Evolutionary conservation across 2,888 invertebrate genomes (phyloP).

Genomic region (Caenorhabditis becei): DNA sequence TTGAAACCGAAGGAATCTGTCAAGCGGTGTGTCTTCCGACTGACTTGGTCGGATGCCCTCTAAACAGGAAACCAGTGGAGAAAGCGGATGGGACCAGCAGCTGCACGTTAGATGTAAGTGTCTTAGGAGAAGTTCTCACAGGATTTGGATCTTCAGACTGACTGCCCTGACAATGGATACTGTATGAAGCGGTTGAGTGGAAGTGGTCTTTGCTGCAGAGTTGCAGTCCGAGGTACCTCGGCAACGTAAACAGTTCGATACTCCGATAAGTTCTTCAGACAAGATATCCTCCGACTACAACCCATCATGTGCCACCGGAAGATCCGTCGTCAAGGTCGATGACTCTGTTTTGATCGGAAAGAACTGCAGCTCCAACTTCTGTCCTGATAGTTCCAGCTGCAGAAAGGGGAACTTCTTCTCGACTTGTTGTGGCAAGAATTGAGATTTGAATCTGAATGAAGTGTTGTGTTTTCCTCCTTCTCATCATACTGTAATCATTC

Average conservation of each 20-base stretch:
- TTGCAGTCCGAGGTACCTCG: background rate
- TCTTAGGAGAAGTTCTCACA: background rate
- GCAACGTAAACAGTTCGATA: background rate
- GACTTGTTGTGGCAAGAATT: slow-evolving; percentile 5
- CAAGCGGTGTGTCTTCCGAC: background rate
- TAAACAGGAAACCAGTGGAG: background rate
- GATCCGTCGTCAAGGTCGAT: background rate
- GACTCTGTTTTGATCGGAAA: slow-evolving; percentile 1
- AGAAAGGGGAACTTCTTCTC: slow-evolving; percentile 8
- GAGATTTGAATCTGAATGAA: slow-evolving; percentile 5
- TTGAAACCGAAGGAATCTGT: slow-evolving; percentile 22
- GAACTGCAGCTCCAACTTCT: slow-evolving; percentile 15
- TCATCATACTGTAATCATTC: background rate
- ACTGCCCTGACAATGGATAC: background rate
- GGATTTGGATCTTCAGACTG: background rate
- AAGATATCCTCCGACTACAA: slow-evolving; percentile 1
- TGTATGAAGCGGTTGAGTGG: background rate
- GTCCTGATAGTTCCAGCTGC: background rate
- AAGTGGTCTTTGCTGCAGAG: background rate
- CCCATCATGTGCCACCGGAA: slow-evolving; percentile 1
- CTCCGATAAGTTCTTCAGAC: background rate
- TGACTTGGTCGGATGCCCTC: background rate
- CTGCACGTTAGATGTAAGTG: background rate
- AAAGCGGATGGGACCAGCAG: background rate
- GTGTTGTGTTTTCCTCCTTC: background rate